Base-by-base conservation (phyloP, 2,113 vertebrate species). In the human (Homo sapiens) region DNA sequence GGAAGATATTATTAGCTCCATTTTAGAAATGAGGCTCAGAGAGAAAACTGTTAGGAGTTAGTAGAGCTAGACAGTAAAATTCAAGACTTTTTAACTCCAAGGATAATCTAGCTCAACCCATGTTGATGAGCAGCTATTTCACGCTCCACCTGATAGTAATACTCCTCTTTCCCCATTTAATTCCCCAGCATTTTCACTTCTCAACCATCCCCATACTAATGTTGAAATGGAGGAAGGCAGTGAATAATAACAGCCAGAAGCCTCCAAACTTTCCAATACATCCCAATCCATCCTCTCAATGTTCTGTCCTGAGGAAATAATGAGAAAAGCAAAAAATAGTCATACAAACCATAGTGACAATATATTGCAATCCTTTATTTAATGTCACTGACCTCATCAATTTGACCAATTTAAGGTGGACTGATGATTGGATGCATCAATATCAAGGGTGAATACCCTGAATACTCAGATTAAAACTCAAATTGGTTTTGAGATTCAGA, bases 401-500 rank as follows among this genome's bases (percentile, higher is more conserved):
- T 96, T 92, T 89, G 97, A 93, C 93, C 90, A 94, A 93, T 98
- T 97, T 94, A 84, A 84, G 90, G 81, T 64, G 57, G 92, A 72
- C 68, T 40, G 73, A 48, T 95, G 85, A 93, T 27, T 97, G 95
- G 61, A 93, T 90, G 82, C 50, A 55, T 89, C 73, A 80, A 4
- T 87, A 82, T 87, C 81, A 91, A 93, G 95, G 90, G 88, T 83
- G 93, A 96, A 94, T 83, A 86, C 83, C 93, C 52, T 96, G 94
- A 96, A 98, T 93, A 90, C 97, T 95, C 89, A 96, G 89, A 97
- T 97, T 86, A 97, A 97, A 96, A 90, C 90, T 96, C 91, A 97
- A 97, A 98, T 98, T 96, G 97, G 89, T 97, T 98, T 97, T 96
- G 96, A 97, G 96, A 98, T 96, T 98, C 97, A 97, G 97, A 98